phyloP scores from a whole-genome alignment of 1,140 invertebrate species.

The Brachionus asplanchnoidis region DNA sequence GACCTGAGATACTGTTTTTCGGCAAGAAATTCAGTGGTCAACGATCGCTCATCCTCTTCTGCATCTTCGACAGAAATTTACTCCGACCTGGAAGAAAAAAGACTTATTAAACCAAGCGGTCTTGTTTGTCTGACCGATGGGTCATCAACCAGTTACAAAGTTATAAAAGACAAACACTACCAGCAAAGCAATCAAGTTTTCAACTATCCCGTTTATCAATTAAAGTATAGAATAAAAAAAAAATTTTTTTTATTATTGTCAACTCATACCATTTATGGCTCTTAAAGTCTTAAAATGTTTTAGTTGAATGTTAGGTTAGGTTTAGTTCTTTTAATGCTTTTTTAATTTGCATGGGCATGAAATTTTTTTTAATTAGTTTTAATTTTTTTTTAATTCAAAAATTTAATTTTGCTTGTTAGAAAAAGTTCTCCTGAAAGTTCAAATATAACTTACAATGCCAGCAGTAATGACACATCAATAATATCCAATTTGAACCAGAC shows the following conservation, averaged over 20 bases:
- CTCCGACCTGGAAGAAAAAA: conserved; percentile 6
- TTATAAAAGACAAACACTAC: neutral
- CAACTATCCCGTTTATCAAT: neutral
- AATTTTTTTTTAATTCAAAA: neutral
- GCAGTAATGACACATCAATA: conserved; percentile 19
- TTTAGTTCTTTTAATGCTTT: neutral
- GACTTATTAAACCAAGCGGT: neutral
- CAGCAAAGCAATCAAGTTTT: neutral
- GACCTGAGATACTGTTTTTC: conserved; percentile 30
- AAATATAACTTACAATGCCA: neutral
- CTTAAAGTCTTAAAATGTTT: neutral
- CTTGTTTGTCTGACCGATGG: conserved; percentile 39
- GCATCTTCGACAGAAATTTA: conserved; percentile 11
- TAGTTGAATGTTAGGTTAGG: conserved; percentile 2
- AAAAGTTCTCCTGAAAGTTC: neutral
- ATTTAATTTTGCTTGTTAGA: neutral
- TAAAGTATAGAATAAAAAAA: neutral
- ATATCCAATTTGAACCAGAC: neutral
- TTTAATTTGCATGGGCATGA: neutral
- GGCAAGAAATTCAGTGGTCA: neutral
- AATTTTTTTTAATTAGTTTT: neutral
- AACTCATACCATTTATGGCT: neutral
- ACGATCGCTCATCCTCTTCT: neutral
- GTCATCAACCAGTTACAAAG: conserved; percentile 29
- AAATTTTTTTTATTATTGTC: neutral